Conservation (phyloP, 1,140 invertebrate genomes). For the Berghia stephanieae region DNA sequence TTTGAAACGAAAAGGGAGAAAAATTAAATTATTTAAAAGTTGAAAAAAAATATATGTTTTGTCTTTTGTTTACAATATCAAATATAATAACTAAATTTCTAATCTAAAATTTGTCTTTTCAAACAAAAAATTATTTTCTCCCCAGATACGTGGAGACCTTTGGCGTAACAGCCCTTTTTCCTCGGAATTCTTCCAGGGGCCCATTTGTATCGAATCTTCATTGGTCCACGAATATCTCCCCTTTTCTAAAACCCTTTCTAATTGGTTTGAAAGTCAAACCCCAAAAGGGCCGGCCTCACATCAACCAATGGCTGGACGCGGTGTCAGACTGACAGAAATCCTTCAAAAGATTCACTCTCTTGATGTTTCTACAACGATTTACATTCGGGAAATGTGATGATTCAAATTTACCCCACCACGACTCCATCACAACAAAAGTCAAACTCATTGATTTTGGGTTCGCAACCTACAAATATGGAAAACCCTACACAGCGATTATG, state of each 20-base stretch:
- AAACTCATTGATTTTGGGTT: conserved; percentile 7
- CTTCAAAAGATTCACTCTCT: background rate
- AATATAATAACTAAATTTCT: background rate
- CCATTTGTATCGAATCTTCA: conserved; percentile 19
- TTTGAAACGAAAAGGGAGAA: too few species aligned
- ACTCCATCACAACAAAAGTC: too few species aligned
- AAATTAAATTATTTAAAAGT: too few species aligned
- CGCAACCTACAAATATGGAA: background rate
- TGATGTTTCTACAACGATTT: conserved; percentile 10
- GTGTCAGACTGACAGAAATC: background rate
- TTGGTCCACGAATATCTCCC: conserved; percentile 23
- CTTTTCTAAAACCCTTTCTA: background rate
- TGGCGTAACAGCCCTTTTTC: background rate
- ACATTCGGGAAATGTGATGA: background rate
- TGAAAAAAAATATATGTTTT: background rate
- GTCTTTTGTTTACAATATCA: background rate
- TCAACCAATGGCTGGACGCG: background rate
- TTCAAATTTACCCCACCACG: too few species aligned
- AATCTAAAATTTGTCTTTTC: background rate
- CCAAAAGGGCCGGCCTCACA: background rate
- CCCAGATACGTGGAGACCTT: conserved; percentile 1
- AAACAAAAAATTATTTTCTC: background rate
- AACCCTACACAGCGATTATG: background rate
- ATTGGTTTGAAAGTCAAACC: background rate
- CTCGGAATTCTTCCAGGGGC: conserved; percentile 16